Conservation (phyloP, 2,113 vertebrate genomes). For the Mustela lutreola region DNA sequence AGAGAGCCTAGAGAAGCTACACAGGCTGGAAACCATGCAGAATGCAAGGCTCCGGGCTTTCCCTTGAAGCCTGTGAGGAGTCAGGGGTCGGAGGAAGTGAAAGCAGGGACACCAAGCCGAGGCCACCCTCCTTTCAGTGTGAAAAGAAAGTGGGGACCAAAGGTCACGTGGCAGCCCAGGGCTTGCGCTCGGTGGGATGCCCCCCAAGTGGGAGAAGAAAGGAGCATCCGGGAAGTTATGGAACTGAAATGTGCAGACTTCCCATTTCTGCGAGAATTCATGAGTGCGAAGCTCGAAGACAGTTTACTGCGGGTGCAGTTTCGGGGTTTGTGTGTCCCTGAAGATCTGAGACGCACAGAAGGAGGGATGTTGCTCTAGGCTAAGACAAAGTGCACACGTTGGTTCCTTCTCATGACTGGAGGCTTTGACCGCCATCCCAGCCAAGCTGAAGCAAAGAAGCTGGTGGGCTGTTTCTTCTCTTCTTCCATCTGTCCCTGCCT, state of each 20-base stretch:
- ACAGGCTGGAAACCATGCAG: background rate
- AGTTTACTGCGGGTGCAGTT: background rate
- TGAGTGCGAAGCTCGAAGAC: background rate
- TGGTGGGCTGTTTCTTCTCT: background rate
- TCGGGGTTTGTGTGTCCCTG: background rate
- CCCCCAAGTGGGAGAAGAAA: background rate
- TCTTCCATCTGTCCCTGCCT: background rate
- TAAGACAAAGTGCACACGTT: background rate
- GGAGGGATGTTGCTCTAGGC: background rate
- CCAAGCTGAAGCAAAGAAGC: background rate
- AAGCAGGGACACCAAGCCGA: background rate
- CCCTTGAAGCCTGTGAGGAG: background rate
- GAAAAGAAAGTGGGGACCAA: background rate
- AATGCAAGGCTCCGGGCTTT: background rate
- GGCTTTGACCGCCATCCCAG: too few relatives aligned
- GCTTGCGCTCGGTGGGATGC: fast-evolving
- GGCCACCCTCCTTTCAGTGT: background rate
- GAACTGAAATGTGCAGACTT: background rate
- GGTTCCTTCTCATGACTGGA: background rate
- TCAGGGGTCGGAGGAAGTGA: background rate
- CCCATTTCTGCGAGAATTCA: background rate
- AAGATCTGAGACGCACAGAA: background rate
- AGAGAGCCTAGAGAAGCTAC: background rate
- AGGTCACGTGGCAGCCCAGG: background rate
- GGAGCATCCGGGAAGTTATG: background rate